Evolutionary conservation across 2,797 vertebrate species (phyloP).

Genomic region (Salmo trutta): DNA sequence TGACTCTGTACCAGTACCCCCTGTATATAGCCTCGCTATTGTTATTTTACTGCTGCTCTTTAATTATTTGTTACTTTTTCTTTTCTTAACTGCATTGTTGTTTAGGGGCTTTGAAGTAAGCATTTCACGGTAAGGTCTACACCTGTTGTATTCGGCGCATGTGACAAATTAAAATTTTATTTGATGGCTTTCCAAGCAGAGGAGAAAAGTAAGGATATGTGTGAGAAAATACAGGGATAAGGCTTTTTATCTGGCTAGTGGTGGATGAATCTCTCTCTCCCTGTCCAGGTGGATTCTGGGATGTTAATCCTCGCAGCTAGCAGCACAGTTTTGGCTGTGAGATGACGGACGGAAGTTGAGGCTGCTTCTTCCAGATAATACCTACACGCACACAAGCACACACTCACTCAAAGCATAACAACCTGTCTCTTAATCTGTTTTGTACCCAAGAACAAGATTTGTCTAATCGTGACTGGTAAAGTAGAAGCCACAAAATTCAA

Average conservation of each 20-base stretch:
- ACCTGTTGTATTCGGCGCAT: too few relatives aligned
- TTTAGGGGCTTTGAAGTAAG: too few relatives aligned
- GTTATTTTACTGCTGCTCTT: too few relatives aligned
- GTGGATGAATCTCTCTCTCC: neutral
- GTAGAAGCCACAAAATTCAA: constrained; percentile 41
- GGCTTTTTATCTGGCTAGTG: neutral
- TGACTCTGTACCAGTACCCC: too few relatives aligned
- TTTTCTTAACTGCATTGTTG: too few relatives aligned
- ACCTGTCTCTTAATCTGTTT: constrained; percentile 46
- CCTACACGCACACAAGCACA: neutral
- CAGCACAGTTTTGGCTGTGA: constrained; percentile 31
- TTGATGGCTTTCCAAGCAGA: neutral
- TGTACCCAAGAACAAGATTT: constrained; percentile 35
- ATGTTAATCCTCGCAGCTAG: constrained; percentile 8
- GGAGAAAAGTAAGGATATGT: neutral
- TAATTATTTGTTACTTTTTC: too few relatives aligned
- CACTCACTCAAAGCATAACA: neutral
- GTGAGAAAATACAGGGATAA: neutral
- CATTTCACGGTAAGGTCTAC: too few relatives aligned
- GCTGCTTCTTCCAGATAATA: constrained; percentile 41
- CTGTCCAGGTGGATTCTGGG: neutral
- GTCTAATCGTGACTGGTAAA: constrained; percentile 12
- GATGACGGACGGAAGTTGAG: constrained; percentile 11
- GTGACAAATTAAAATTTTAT: too few relatives aligned
- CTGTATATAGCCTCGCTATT: too few relatives aligned